Base-by-base conservation (phyloP, 2,888 invertebrate species). In the Napeogenes inachia region DNA sequence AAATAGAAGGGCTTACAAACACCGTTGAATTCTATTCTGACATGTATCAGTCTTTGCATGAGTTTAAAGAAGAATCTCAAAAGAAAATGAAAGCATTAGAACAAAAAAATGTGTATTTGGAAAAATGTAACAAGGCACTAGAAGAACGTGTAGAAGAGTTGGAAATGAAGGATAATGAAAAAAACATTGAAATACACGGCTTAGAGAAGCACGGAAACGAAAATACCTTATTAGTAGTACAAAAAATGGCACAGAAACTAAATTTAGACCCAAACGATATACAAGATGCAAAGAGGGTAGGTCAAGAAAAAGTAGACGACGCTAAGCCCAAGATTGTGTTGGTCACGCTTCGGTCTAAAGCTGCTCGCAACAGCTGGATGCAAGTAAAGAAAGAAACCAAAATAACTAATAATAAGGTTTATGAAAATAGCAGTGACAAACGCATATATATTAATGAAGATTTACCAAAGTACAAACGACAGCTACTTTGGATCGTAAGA, bases 21-120 rank as follows among this genome's bases (percentile, higher is more conserved):
- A 56, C 47, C 2, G 61, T 68, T 0, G 55, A 68, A 13, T 61
- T 60, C 30, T 63, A 64, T 56, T 55, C 61, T n/a, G 66, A 68
- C 45, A 56, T 56, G 33, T 68, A 64, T 12, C 68, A 68, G 57
- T 38, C 8, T 3, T 13, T 68, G 54, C n/a, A 50, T n/a, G 56
- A 64, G 32, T 64, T 61, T 38, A 67, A 65, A 33, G 62, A 62
- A 30, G 56, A 58, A 30, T 50, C 65, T 8, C 60, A 67, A 38
- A 68, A 62, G 50, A 65, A 64, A 59, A 59, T 66, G 8, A 59
- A 56, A 4, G 38, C 57, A 0, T 10, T 68, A 42, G 66, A 68
- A 45, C 50, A 35, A 67, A 13, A 63, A 54, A 68, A 63, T 45
- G 46, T 65, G 4, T 64, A 63, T 45, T 21, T 65, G 21, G 65